phyloP scores from a whole-genome alignment of 1,140 invertebrate species.

The Diorhabda sublineata region DNA sequence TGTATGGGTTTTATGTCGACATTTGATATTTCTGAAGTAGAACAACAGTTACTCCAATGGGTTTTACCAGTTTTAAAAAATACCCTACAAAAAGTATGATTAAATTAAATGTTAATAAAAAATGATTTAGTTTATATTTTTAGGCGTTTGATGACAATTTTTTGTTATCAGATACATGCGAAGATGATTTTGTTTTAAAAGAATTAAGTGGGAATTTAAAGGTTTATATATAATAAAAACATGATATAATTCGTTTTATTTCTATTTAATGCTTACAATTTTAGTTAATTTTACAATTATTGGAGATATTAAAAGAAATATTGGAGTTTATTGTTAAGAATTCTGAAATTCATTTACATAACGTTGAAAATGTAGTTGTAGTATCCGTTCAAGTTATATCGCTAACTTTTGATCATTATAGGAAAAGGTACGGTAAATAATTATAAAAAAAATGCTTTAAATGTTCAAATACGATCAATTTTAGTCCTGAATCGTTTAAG shows the following conservation, averaged over 20 bases:
- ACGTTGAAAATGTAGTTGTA: slow-evolving; percentile 5
- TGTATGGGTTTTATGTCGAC: slow-evolving; percentile 9
- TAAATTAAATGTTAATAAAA: slow-evolving; percentile 4
- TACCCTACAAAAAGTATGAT: slow-evolving; percentile 10
- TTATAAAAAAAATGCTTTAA: slow-evolving; percentile 5
- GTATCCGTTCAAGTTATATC: slow-evolving; percentile 17
- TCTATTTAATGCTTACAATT: background rate
- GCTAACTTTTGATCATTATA: slow-evolving; percentile 25
- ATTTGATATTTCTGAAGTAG: slow-evolving; percentile 7
- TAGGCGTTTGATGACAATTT: slow-evolving; percentile 15
- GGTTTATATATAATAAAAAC: background rate
- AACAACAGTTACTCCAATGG: slow-evolving; percentile 1
- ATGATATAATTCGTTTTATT: background rate
- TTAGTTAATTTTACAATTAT: slow-evolving; percentile 17
- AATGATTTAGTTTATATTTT: background rate
- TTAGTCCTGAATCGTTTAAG: slow-evolving; percentile 15
- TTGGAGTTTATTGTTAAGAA: slow-evolving; percentile 11
- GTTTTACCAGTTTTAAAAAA: slow-evolving; percentile 9
- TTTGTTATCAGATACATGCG: slow-evolving; percentile 9
- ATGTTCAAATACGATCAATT: slow-evolving; percentile 4
- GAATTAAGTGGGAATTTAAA: slow-evolving; percentile 10
- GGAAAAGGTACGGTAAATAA: slow-evolving; percentile 15
- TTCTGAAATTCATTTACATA: slow-evolving; percentile 5
- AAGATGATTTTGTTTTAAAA: slow-evolving; percentile 11
- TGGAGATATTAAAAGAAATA: slow-evolving; percentile 13